Evolutionary conservation across 2,888 invertebrate species (phyloP), one percentile per base, ranked within the genome.

Genomic region (Lycia hirtaria): DNA sequence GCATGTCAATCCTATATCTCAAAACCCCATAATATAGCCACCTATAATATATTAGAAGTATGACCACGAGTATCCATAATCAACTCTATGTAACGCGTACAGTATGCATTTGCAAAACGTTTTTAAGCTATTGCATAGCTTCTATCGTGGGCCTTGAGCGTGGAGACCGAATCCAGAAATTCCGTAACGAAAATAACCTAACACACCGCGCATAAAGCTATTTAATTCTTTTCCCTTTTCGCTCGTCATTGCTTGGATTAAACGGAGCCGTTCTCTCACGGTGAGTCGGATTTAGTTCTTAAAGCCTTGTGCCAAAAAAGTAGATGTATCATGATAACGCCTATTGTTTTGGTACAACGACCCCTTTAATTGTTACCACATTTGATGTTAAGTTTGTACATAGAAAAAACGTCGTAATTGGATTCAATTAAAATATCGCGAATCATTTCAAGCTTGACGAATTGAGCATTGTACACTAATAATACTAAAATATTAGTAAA

Each of bases 171-270:
- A n/a, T n/a, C n/a, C n/a, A n/a, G n/a, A n/a, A n/a, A n/a, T n/a
- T n/a, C n/a, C n/a, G n/a, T n/a, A n/a, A n/a, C n/a, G n/a, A n/a
- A n/a, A n/a, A n/a, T n/a, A n/a, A n/a, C n/a, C n/a, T n/a, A n/a
- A n/a, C n/a, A n/a, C n/a, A 73, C 67, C 67, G 71, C n/a, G 71
- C 68, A 71, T 77, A 73, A 68, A 77, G 67, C 70, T 68, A 78
- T 81, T 81, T 80, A n/a, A 83, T 79, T 75, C 73, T 73, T 73
- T 73, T 73, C 72, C 68, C 78, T 74, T 75, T 65, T 67, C 55
- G 56, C 48, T 17, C 40, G 58, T 71, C 69, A 69, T 71, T 66
- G 69, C 66, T 67, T 69, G 9, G n/a, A 41, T 49, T 38, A 28
- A 49, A 49, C 56, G 20, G 19, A 33, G 24, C 15, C 33, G 33